Conservation (phyloP, 1,140 invertebrate species). For the Tetramorium parvispinum region DNA sequence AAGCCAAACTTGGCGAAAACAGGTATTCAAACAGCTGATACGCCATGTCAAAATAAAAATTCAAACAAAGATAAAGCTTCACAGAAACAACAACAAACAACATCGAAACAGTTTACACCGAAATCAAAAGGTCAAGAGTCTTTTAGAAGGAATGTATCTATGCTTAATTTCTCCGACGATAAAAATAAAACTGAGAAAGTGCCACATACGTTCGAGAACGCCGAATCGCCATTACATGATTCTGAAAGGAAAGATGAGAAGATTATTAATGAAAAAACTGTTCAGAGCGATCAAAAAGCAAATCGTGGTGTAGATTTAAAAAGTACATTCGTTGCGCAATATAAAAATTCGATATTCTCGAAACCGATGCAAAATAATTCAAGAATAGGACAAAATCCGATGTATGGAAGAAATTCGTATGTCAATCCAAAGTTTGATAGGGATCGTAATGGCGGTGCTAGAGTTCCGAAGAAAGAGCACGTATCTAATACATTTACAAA, state of each 20-base stretch:
- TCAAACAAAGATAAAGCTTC: neutral
- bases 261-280: constrained; percentile 28
- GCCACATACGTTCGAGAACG: neutral
- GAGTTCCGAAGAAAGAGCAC: neutral
- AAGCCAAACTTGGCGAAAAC: constrained; percentile 12
- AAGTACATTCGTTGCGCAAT: neutral
- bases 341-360: constrained; percentile 28
- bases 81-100: neutral
- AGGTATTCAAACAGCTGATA: constrained; percentile 5
- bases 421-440: constrained; percentile 3
- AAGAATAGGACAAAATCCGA: neutral
- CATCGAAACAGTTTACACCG: neutral
- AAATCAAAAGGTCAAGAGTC: constrained; percentile 4
- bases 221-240: neutral
- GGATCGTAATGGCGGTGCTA: neutral
- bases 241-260: constrained; percentile 19
- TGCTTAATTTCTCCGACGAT: neutral
- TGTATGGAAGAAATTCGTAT: constrained; percentile 14
- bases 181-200: constrained; percentile 14
- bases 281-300: constrained; percentile 32
- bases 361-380: neutral
- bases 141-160: neutral
- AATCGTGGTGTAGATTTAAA: neutral
- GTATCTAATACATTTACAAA: neutral
- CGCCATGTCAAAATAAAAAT: neutral